Percentiles rank a stretch among this genome's conserved stretches.
These are phyloP conservation scores for Myzus persicae DNA, from an alignment of 1,140 invertebrate species.

Conservation along the genomic window DNA sequence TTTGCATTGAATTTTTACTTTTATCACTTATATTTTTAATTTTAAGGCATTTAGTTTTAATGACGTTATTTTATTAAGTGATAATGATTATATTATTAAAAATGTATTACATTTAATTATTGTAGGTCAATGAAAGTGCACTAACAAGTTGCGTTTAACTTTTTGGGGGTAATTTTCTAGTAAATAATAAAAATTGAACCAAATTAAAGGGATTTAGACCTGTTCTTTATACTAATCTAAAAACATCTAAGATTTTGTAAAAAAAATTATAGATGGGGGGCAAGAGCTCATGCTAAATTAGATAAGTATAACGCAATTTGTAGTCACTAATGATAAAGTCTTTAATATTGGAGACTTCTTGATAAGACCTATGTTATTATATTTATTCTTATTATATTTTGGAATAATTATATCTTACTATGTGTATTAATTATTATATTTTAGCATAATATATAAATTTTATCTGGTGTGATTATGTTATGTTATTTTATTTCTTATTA, in stretches of 20 bases:
- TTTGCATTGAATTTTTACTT: background rate
- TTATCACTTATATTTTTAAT: background rate
- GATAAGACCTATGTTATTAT: constrained; percentile 6
- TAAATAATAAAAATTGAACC: background rate
- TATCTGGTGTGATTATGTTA: background rate
- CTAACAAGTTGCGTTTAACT: background rate
- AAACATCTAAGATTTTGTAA: background rate
- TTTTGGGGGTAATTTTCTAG: background rate
- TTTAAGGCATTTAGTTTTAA: background rate
- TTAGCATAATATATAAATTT: background rate
- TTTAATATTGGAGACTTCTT: background rate
- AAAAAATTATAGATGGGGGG: background rate
- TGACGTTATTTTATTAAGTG: background rate
- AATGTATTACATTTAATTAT: background rate
- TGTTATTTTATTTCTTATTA: background rate
- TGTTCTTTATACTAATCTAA: background rate
- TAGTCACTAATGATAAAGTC: constrained; percentile 16
- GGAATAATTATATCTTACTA: background rate
- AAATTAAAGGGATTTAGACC: background rate
- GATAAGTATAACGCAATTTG: background rate
- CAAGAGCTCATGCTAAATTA: background rate
- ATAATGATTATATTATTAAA: background rate
- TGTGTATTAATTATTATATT: background rate
- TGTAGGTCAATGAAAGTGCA: background rate
- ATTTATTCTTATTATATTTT: background rate